Percentiles rank a stretch among this genome's conserved stretches.
Conservation (phyloP, 2,888 invertebrate genomes). For the Xylophagus ater region DNA sequence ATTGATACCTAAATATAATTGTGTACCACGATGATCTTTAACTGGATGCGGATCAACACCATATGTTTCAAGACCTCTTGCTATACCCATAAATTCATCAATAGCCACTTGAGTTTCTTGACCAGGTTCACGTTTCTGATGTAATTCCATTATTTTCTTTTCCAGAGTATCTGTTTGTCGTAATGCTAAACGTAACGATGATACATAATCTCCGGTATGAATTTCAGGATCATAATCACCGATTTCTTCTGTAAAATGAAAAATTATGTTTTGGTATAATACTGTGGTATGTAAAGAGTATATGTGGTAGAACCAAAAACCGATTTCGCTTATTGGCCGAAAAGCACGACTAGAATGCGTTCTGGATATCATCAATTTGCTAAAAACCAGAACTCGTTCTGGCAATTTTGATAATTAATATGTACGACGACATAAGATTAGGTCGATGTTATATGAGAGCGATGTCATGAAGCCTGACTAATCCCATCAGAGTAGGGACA, state of each 20-base stretch:
- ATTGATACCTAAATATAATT: conserved; percentile 89
- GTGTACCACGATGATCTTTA: conserved; percentile 88
- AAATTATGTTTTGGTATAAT: too few relatives aligned
- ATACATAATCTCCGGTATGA: conserved; percentile 80
- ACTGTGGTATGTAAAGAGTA: too few relatives aligned
- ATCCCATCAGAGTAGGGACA: too few relatives aligned
- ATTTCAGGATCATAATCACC: conserved; percentile 88
- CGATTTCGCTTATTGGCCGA: too few relatives aligned
- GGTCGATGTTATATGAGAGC: too few relatives aligned
- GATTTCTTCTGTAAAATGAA: conserved; percentile 65
- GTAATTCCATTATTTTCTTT: conserved; percentile 85
- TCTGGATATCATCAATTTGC: too few relatives aligned
- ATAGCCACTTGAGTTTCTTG: conserved; percentile 82
- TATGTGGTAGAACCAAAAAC: too few relatives aligned
- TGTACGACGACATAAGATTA: too few relatives aligned
- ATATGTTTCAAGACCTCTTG: conserved; percentile 87
- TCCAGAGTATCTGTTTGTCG: conserved; percentile 89
- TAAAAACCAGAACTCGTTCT: too few relatives aligned
- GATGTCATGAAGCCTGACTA: too few relatives aligned
- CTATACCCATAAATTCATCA: conserved; percentile 80
- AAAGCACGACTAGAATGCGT: too few relatives aligned
- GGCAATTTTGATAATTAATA: too few relatives aligned
- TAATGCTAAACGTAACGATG: conserved; percentile 79
- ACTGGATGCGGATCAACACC: conserved; percentile 97
- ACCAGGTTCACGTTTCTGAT: conserved; percentile 76